A percentile compares a stretch with the other conserved stretches of the same genome.
Evolutionary conservation across 2,888 invertebrate genomes (phyloP).

Genomic region (Xanthorhoe designata): DNA sequence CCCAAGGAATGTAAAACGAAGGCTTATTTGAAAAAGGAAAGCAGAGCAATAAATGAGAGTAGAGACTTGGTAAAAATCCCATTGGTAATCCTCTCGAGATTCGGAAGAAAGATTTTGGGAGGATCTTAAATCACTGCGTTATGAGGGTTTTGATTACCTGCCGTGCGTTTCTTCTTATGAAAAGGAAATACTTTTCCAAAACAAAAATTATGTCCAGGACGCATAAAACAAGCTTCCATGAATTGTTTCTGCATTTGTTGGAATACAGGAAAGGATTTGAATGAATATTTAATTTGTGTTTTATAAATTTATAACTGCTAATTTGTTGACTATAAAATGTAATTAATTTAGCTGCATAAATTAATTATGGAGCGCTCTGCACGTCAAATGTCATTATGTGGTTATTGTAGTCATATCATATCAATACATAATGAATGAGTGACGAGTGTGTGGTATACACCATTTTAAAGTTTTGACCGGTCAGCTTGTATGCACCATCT

Average conservation of each 20-base stretch:
- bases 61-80: slow-evolving; percentile 56
- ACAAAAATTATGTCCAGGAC: slow-evolving; percentile 3
- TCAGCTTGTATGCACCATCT: background rate
- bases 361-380: slow-evolving; percentile 3
- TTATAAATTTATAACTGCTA: background rate
- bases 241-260: slow-evolving; percentile 1
- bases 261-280: background rate
- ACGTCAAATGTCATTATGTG: background rate
- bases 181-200: slow-evolving; percentile 20
- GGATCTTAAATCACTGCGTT: slow-evolving; percentile 47
- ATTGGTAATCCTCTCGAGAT: slow-evolving; percentile 54
- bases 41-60: slow-evolving; percentile 53
- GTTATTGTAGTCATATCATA: background rate
- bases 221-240: background rate
- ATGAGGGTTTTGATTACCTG: slow-evolving; percentile 48
- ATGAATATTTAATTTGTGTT: background rate
- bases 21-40: slow-evolving; percentile 40
- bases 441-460: background rate
- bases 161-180: slow-evolving; percentile 36
- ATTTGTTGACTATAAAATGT: background rate
- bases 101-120: slow-evolving; percentile 49
- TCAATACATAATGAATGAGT: background rate
- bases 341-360: slow-evolving; percentile 3
- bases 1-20: slow-evolving; percentile 23
- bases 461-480: background rate